Evolutionary conservation across 2,113 vertebrate genomes (phyloP).

Genomic region (Lepisosteus oculatus): DNA sequence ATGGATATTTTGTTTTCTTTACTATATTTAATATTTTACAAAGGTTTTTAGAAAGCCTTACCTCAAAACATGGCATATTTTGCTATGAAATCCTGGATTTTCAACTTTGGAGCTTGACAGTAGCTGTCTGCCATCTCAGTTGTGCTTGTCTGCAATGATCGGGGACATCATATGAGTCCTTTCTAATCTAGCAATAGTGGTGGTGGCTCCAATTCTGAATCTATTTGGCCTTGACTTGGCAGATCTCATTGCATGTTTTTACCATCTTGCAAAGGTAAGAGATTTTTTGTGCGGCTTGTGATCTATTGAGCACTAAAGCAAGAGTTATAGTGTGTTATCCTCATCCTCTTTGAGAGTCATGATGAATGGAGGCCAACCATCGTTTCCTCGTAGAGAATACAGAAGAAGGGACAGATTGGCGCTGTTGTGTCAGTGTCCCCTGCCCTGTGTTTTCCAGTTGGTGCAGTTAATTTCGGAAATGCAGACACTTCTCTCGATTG

Average conservation of each 20-base stretch:
- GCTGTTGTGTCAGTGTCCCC: background rate
- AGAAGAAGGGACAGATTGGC: too few species aligned
- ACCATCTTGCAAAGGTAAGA: background rate
- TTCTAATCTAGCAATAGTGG: constrained; percentile 1
- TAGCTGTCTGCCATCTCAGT: background rate
- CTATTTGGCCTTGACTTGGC: background rate
- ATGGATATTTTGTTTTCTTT: background rate
- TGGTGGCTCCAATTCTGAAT: constrained; percentile 5
- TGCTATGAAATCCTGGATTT: constrained; percentile 9
- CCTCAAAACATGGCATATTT: background rate
- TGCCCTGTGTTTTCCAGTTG: background rate
- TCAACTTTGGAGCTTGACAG: background rate
- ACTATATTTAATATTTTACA: background rate
- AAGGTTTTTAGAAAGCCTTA: background rate
- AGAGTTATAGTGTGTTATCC: too few species aligned
- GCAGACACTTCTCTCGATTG: constrained; percentile 8
- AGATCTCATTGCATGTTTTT: background rate
- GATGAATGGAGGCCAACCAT: too few species aligned
- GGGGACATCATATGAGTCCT: background rate
- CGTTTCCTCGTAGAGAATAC: too few species aligned
- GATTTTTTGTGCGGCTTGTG: background rate
- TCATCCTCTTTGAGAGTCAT: too few species aligned
- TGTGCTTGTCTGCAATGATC: constrained; percentile 8
- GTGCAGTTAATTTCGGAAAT: background rate
- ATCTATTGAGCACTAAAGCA: background rate